Base-by-base conservation (phyloP, 2,888 invertebrate genomes). In the Marronus borbonicus region DNA sequence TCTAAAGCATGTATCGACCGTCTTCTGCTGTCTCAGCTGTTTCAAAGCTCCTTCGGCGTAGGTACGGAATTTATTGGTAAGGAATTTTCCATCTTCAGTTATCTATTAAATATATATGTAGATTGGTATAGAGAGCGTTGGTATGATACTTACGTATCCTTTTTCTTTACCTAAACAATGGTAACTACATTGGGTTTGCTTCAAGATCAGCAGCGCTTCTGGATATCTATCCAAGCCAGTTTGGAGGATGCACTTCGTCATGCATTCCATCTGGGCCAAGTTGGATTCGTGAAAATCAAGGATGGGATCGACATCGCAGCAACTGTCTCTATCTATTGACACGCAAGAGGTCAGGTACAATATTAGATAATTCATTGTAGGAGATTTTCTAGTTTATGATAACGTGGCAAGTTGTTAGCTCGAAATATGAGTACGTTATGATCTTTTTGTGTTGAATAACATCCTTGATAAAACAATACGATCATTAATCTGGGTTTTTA, bases 121-220 rank as follows among this genome's bases (percentile, higher is more conserved):
- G 3, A 36, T n/a, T 17, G n/a, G 0, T 39, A 7, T n/a, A 50
- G 7, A n/a, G 0, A 8, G 44, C n/a, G n/a, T n/a, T 2, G 65
- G n/a, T 44, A 44, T 12, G 44, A 44, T 58, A 70, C 70, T 70
- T 58, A 70, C 70, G 36, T 70, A 70, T 55, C 70, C 70, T 70
- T 70, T 31, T 10, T 70, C 17, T 31, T 55, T 70, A 4, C 70
- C 70, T 14, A 70, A 28, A 36, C 70, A 70, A 17, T 70, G 31
- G 8, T 20, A 31, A 14, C 55, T 55, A 10, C 70, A 70, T 12
- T 70, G 55, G 17, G 58, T 70, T 58, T 70, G 70, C 2, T 5
- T 28, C 12, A 70, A 58, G 3, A 55, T 49, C 10, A 70, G 17
- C 7, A 55, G 8, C 8, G 31, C 20, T 3, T 55, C 55, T 3